These are phyloP conservation scores for Rhagologus leucostigma DNA, from an alignment of 2,113 vertebrate genomes.

Conservation along the genomic window DNA sequence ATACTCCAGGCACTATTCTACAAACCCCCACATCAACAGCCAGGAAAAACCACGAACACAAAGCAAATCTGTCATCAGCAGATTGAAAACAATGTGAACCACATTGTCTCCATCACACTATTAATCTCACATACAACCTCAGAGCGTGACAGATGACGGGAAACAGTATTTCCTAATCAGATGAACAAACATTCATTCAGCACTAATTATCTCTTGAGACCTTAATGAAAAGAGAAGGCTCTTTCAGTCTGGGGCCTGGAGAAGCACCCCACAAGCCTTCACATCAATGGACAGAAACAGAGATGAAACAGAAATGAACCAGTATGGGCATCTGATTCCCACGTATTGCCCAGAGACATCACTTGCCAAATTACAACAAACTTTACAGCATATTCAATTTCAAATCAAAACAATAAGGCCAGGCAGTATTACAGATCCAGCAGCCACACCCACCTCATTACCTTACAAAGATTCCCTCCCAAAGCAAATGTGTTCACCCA, in stretches of 20 bases:
- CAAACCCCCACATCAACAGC: background rate
- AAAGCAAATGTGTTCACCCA: background rate
- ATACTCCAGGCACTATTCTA: background rate
- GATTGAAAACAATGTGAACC: background rate
- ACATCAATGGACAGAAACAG: background rate
- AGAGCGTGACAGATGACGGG: background rate
- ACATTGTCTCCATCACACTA: background rate
- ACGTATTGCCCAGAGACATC: background rate
- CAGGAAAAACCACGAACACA: background rate
- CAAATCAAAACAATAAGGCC: background rate
- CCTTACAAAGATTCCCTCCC: background rate
- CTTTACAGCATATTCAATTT: background rate
- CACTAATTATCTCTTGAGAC: background rate
- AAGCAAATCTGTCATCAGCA: background rate
- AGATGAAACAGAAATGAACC: background rate
- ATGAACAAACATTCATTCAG: background rate
- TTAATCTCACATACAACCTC: background rate
- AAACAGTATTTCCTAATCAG: background rate
- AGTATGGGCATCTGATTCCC: background rate
- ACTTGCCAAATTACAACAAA: fast-evolving
- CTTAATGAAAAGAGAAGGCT: background rate
- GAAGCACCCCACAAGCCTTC: background rate
- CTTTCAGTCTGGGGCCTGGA: background rate
- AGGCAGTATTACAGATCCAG: background rate
- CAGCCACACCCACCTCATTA: background rate